Conservation (phyloP, 2,797 vertebrate genomes). For the Pampus argenteus region DNA sequence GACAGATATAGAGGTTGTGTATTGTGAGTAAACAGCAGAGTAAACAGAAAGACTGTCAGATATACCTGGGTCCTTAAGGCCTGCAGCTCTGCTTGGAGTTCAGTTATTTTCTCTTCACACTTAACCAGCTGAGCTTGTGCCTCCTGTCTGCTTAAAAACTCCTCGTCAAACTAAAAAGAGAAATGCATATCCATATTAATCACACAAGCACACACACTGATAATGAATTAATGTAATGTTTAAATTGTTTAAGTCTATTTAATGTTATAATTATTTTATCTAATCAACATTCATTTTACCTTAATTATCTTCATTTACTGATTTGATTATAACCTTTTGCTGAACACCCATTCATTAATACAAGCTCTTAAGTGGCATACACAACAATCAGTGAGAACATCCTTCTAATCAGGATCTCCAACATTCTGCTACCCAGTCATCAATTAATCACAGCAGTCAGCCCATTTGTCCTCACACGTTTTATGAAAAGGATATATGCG, state of each 20-base stretch:
- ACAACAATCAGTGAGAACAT: conserved; percentile 38
- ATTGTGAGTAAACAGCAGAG: conserved; percentile 17
- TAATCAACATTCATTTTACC: conserved; percentile 29
- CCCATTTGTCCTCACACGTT: conserved; percentile 13
- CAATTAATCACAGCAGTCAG: conserved; percentile 28
- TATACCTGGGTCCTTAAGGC: conserved; percentile 92
- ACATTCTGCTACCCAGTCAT: conserved; percentile 31
- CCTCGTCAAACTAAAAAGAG: conserved; percentile 91
- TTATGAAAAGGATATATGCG: neutral
- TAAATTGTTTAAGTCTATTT: conserved; percentile 16
- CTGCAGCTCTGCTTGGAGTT: conserved; percentile 91
- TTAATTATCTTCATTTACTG: conserved; percentile 39
- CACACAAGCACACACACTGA: conserved; percentile 15
- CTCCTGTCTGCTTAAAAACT: conserved; percentile 93
- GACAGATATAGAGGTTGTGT: neutral
- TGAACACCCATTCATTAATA: conserved; percentile 29
- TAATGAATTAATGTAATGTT: conserved; percentile 2
- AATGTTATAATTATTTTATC: conserved; percentile 16
- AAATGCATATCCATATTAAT: conserved; percentile 21
- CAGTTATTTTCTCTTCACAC: conserved; percentile 90
- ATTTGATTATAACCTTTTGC: conserved; percentile 41
- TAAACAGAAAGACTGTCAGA: neutral
- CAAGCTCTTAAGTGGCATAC: conserved; percentile 15
- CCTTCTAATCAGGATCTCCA: conserved; percentile 46
- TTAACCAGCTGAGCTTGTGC: conserved; percentile 90